Evolutionary conservation across 92 coral and sea anemone genomes (phyloP), one percentile per base, ranked within the genome.

Genomic region (Paragorgia papillata): DNA sequence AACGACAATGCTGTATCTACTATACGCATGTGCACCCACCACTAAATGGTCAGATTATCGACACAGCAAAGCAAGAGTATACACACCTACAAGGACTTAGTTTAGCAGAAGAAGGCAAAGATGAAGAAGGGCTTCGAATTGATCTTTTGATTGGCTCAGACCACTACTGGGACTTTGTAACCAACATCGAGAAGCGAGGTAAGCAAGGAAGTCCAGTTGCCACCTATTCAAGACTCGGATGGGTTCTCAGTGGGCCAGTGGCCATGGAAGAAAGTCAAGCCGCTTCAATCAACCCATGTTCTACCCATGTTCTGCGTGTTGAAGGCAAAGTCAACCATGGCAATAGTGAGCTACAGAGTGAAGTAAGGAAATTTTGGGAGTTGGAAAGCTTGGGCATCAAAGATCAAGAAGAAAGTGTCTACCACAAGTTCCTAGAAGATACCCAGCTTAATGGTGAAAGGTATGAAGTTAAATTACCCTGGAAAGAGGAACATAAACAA

Each of bases 341-440:
- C 9, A 8, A 8, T 55, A 27, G 1, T 55, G 22, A 55, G 0
- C 22, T 62, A 9, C 28, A 12, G 9, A 10, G 13, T 22, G 50
- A 65, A 37, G 27, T 65, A 20, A 40, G 37, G 73, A 19, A 65
- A 33, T 65, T 65, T 21, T 39, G 55, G 73, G 73, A 65, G 25
- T 19, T 65, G 9, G 73, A 65, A 65, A 37, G 54, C 54, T 6
- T 65, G 26, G 73, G 73, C 28, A 65, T 65, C 30, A 65, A 40
- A 17, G 10, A 18, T 15, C 12, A 65, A 37, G 73, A 37, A 40
- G 73, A 65, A 37, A 33, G 27, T 15, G 73, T 62, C 43, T 30
- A 7, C 22, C 0, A 62, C 44, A 30, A 62, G 22, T 0, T 30
- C 24, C 7, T 12, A 7, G 14, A 33, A 62, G 68, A 62, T 7